A percentile compares a stretch with the other conserved stretches of the same genome.
Conservation (phyloP, 2,797 vertebrate species). For the Tarsius wallacei region DNA sequence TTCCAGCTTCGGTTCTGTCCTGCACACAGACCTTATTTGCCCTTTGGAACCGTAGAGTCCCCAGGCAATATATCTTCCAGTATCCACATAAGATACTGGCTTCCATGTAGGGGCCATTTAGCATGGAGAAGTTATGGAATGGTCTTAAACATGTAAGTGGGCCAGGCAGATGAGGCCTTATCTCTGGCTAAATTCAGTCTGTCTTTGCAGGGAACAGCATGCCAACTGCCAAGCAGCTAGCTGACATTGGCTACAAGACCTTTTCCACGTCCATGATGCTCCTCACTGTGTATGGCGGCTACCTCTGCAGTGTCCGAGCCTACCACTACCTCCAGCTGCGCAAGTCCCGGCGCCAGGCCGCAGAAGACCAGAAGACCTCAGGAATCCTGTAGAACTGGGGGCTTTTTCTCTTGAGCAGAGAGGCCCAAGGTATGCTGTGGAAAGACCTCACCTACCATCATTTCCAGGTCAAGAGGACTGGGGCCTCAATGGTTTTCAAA, state of each 20-base stretch:
- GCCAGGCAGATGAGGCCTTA: background rate
- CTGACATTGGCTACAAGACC: conserved; percentile 95
- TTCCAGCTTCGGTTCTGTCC: conserved; percentile 1
- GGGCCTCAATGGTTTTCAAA: conserved; percentile 17
- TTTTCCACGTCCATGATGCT: conserved; percentile 97
- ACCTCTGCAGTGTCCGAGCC: conserved; percentile 92
- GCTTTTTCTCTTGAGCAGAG: background rate
- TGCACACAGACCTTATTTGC: background rate
- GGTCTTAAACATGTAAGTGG: background rate
- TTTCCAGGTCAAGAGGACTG: conserved; percentile 22
- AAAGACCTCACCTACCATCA: background rate
- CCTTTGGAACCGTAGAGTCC: conserved; percentile 25
- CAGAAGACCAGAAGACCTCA: conserved; percentile 90
- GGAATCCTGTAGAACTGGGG: conserved; percentile 65
- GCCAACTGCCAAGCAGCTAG: conserved; percentile 94
- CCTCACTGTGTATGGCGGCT: conserved; percentile 95
- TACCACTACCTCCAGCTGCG: conserved; percentile 91
- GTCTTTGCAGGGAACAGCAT: conserved; percentile 89
- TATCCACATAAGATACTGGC: background rate
- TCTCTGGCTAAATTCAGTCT: conserved; percentile 49
- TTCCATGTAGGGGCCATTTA: background rate
- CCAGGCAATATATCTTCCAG: background rate
- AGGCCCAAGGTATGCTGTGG: background rate
- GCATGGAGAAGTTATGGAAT: background rate
- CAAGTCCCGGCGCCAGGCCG: conserved; percentile 89